Conservation (phyloP, 2,797 vertebrate genomes). For the Malurus splendens region DNA sequence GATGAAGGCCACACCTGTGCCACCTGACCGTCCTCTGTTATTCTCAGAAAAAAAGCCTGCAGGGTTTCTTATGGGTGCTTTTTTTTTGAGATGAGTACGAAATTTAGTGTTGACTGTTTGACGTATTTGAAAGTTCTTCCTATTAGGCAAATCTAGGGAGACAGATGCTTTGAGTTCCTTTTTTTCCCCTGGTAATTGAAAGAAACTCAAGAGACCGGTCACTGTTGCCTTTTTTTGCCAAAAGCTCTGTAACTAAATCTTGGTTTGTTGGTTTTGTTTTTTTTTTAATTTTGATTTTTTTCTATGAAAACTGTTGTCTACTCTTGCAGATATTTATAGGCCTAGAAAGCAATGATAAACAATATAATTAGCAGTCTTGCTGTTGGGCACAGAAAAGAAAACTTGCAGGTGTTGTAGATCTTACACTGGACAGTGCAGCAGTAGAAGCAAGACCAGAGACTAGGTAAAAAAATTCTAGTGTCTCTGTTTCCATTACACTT, state of each 20-base stretch:
- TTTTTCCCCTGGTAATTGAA: background rate
- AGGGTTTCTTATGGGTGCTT: background rate
- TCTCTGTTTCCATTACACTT: background rate
- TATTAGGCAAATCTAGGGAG: background rate
- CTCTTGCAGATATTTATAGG: background rate
- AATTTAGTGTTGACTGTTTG: background rate
- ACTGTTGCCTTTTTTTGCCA: background rate
- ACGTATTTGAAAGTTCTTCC: background rate
- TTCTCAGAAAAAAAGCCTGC: background rate
- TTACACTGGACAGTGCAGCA: background rate
- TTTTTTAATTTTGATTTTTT: background rate
- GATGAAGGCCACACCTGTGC: background rate
- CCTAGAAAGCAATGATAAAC: background rate
- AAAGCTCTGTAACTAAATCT: background rate
- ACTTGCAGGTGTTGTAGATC: background rate
- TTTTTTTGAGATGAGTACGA: background rate
- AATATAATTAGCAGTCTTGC: background rate
- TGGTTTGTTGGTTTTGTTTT: background rate
- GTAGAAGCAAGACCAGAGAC: background rate
- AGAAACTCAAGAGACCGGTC: rapidly evolving
- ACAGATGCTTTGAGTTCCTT: background rate
- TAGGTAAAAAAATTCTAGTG: rapidly evolving
- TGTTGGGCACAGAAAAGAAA: background rate
- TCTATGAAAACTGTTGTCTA: background rate
- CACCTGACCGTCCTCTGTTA: background rate